phyloP scores from a whole-genome alignment of 1,140 invertebrate genomes.

The Diorhabda elongata region DNA sequence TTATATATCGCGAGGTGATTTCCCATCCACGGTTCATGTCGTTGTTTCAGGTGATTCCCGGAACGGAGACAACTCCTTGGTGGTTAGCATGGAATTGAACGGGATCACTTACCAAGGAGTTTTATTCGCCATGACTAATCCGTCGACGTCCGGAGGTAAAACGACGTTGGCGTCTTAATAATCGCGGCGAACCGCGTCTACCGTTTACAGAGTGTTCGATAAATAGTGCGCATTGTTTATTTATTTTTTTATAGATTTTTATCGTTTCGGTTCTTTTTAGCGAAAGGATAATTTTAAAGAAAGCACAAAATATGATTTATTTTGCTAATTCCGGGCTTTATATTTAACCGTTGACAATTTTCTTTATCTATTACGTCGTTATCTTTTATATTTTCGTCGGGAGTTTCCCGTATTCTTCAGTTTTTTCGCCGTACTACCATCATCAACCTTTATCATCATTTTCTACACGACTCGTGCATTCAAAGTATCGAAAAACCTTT shows the following conservation, averaged over 20 bases:
- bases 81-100: constrained; percentile 95
- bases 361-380: too few relatives aligned
- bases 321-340: too few relatives aligned
- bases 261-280: not conserved
- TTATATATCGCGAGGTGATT: too few relatives aligned
- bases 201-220: not conserved
- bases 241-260: constrained; percentile 24
- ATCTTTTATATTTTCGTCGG: too few relatives aligned
- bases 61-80: constrained; percentile 75
- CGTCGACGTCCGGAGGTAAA: constrained; percentile 35
- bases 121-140: constrained; percentile 68
- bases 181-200: not conserved
- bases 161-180: constrained; percentile 51
- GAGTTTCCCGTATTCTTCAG: too few relatives aligned
- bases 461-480: too few relatives aligned
- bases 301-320: too few relatives aligned
- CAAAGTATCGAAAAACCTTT: too few relatives aligned
- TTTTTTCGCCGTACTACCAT: too few relatives aligned
- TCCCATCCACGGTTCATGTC: constrained; percentile 4
- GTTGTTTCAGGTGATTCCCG: constrained; percentile 58
- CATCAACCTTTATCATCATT: too few relatives aligned
- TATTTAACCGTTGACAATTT: too few relatives aligned
- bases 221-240: not conserved
- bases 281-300: too few relatives aligned
- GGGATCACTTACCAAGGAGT: constrained; percentile 87